These are phyloP conservation scores for Clistopyga incitator DNA, from an alignment of 2,888 invertebrate species.

Conservation along the genomic window DNA sequence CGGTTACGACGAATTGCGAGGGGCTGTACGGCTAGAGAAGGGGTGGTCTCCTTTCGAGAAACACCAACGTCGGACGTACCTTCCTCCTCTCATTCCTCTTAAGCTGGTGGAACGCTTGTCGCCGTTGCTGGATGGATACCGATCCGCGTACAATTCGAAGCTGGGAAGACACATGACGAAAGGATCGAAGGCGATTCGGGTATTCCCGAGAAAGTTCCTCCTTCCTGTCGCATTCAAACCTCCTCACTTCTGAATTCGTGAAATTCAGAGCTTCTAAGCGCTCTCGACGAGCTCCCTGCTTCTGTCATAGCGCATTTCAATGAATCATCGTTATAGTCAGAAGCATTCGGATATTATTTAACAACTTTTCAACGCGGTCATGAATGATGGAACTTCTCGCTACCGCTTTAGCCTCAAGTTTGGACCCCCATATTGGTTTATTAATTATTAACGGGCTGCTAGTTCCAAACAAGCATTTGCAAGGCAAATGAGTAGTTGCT, in stretches of 20 bases:
- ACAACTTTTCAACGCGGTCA: no score
- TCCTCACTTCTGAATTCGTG: constrained; percentile 48
- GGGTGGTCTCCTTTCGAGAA: constrained; percentile 11
- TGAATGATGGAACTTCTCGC: no score
- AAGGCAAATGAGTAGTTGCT: no score
- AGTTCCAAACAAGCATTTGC: no score
- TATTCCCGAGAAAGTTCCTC: constrained; percentile 54
- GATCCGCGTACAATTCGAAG: neutral
- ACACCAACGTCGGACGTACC: neutral
- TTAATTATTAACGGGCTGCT: no score
- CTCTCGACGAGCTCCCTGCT: constrained; percentile 36
- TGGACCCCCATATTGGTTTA: no score
- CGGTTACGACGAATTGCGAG: constrained; percentile 52
- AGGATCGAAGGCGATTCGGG: constrained; percentile 47
- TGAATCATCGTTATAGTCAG: no score
- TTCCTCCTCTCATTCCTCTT: neutral
- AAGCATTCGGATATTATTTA: no score
- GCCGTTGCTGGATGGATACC: neutral
- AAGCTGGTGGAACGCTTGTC: neutral
- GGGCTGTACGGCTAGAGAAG: constrained; percentile 32
- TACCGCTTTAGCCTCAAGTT: no score
- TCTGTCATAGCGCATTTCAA: no score
- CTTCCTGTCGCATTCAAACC: constrained; percentile 24
- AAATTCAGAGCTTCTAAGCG: constrained; percentile 38
- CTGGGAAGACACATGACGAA: constrained; percentile 14